Percentiles rank a stretch among this genome's conserved stretches.
Evolutionary conservation across 2,113 vertebrate genomes (phyloP).

Genomic region (Phylloscopus trochiloides): DNA sequence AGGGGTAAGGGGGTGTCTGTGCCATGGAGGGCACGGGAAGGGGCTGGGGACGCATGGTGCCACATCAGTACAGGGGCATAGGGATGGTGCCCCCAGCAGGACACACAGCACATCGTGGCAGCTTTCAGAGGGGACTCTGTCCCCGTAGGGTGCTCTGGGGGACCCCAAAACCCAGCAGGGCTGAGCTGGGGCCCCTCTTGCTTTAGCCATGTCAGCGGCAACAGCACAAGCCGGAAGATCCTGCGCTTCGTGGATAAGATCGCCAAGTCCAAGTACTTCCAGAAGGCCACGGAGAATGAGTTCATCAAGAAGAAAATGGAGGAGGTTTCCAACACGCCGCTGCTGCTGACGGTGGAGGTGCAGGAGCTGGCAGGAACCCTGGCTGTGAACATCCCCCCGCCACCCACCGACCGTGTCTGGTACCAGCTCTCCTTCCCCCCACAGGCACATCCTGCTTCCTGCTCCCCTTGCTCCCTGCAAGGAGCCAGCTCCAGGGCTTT

Average conservation of each 20-base stretch:
- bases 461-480: background rate
- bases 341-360: slow-evolving; percentile 87
- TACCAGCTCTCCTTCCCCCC: slow-evolving; percentile 30
- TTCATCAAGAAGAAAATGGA: slow-evolving; percentile 91
- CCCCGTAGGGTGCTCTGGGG: background rate
- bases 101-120: fast-evolving
- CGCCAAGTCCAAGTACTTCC: slow-evolving; percentile 88
- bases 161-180: background rate
- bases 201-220: slow-evolving; percentile 59
- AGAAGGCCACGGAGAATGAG: slow-evolving; percentile 86
- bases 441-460: background rate
- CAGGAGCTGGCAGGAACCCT: slow-evolving; percentile 83
- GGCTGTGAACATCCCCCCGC: slow-evolving; percentile 83
- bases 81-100: fast-evolving
- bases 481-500: background rate
- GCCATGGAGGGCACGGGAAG: fast-evolving
- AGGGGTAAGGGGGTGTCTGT: background rate
- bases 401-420: slow-evolving; percentile 88
- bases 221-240: slow-evolving; percentile 83
- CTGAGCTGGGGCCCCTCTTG: background rate
- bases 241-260: slow-evolving; percentile 89
- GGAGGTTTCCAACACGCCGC: slow-evolving; percentile 87
- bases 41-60: fast-evolving
- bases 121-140: background rate
- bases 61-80: fast-evolving